phyloP scores from a whole-genome alignment of 1,140 invertebrate species.

The Brachionus rotundiformis region DNA sequence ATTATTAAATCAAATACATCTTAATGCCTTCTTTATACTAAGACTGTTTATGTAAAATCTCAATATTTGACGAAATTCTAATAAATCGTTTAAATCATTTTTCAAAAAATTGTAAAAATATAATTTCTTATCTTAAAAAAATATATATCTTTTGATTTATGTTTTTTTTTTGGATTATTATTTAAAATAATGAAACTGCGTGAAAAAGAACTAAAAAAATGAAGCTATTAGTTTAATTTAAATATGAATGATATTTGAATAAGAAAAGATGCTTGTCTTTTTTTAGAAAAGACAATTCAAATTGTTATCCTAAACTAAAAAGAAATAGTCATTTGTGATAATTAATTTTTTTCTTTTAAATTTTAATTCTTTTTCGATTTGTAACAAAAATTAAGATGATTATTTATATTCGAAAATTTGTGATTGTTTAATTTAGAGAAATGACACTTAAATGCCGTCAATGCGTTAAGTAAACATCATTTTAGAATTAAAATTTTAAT shows the following conservation, averaged over 20 bases:
- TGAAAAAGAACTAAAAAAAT: not conserved
- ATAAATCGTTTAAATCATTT: not conserved
- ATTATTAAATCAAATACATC: not conserved
- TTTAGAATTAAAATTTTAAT: slow-evolving; percentile 5
- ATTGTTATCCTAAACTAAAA: too few relatives aligned
- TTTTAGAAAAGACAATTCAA: not conserved
- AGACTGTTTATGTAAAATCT: not conserved
- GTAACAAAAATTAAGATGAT: not conserved
- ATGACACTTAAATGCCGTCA: slow-evolving; percentile 21
- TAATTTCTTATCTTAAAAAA: too few relatives aligned
- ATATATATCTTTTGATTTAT: too few relatives aligned
- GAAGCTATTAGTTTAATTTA: not conserved
- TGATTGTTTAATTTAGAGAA: not conserved
- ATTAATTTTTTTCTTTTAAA: not conserved
- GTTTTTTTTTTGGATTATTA: too few relatives aligned
- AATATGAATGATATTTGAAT: not conserved
- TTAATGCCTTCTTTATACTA: not conserved
- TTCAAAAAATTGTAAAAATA: too few relatives aligned
- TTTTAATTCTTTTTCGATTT: not conserved
- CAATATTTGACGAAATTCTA: not conserved
- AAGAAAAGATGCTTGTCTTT: not conserved
- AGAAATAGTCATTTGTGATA: too few relatives aligned
- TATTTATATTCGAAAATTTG: slow-evolving; percentile 42
- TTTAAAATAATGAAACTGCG: not conserved
- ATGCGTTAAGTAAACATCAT: slow-evolving; percentile 21